phyloP scores from a whole-genome alignment of 2,888 invertebrate species.

The Nephrotoma flavescens region DNA sequence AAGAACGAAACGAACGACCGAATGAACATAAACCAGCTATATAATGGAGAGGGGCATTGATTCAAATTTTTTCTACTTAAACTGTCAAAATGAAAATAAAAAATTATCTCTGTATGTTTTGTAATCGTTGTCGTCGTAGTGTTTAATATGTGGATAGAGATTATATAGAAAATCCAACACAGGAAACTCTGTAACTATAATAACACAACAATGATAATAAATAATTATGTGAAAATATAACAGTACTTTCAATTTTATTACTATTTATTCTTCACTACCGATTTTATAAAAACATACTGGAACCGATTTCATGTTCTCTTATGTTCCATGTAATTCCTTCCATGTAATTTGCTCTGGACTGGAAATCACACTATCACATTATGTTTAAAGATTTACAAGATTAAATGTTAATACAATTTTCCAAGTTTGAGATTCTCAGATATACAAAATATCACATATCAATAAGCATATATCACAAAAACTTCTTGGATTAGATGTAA shows the following conservation, averaged over 20 bases:
- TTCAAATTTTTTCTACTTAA: background rate
- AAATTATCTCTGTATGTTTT: background rate
- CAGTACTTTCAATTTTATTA: background rate
- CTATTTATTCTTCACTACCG: background rate
- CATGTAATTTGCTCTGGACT: too few species aligned
- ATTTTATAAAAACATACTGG: background rate
- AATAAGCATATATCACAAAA: too few species aligned
- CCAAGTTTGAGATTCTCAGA: too few species aligned
- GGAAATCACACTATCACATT: background rate
- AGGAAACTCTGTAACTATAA: background rate
- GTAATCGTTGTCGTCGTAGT: background rate
- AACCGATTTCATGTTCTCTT: background rate
- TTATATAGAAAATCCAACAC: background rate
- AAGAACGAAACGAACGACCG: background rate
- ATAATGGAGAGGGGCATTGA: background rate
- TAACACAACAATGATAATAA: background rate
- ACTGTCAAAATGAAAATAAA: background rate
- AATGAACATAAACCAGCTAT: background rate
- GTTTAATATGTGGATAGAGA: background rate
- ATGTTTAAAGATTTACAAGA: too few species aligned
- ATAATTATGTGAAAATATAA: background rate
- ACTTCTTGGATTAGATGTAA: too few species aligned
- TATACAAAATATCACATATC: too few species aligned
- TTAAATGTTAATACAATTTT: too few species aligned
- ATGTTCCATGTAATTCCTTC: too few species aligned